Base-by-base conservation (phyloP, 2,113 vertebrate species). In the Setophaga kirtlandii region DNA sequence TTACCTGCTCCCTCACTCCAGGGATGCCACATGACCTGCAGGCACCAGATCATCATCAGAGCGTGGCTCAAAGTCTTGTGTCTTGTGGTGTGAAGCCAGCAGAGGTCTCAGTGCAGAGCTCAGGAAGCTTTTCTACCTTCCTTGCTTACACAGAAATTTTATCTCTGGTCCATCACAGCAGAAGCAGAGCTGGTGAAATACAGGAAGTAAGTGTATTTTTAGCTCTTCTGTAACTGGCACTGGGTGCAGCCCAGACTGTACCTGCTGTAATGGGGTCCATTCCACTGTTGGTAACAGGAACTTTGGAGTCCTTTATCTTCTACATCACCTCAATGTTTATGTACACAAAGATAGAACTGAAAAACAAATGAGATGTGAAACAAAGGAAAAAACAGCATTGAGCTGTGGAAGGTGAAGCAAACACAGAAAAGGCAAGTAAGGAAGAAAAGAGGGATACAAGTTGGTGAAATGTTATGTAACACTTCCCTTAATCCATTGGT, bases 121-220 rank as follows among this genome's bases (percentile, higher is more conserved):
- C 49, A 81, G 87, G 80, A 91, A 81, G 41, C 35, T 87, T 69
- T 83, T 74, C 47, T 82, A 12, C 58, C 79, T 82, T 85, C 41
- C 49, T 46, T 63, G 17, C 62, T 88, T 63, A 27, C 46, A 41
- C 69, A 52, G 37, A 62, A 28, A 7, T 53, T 87, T 93, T 75
- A 58, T 46, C 88, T 96, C 55, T 84, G 41, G 44, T 50, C 7
- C 55, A 78, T 55, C 65, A 84, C 52, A 75, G 56, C 5, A 1
- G 55, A 18, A 12, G 49, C 17, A 83, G 83, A 80, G 55, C 46
- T 83, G 50, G 24, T 69, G 19, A 86, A 83, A 47, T 41, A 58
- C 49, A 83, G 46, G 86, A 80, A 69, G 71, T 68, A 37, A 44
- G 19, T 27, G 20, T 73, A 35, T 53, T 83, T 92, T 68, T 90